Evolutionary conservation across 2,797 vertebrate genomes (phyloP).

Genomic region (Falco columbarius): DNA sequence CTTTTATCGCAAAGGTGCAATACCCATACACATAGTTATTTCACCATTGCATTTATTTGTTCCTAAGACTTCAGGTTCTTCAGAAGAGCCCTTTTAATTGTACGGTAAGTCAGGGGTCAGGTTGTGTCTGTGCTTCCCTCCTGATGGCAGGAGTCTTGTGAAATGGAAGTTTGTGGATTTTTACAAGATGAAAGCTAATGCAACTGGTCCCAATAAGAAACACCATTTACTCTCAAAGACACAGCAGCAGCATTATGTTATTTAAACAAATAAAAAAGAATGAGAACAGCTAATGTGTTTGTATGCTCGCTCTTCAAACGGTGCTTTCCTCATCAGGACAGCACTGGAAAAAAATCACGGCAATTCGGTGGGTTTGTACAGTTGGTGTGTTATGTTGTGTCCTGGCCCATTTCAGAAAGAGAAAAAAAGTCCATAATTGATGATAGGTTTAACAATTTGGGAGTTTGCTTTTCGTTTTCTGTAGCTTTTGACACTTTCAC

Average conservation of each 20-base stretch:
- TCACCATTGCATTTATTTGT: neutral
- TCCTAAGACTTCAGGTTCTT: neutral
- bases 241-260: neutral
- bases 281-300: neutral
- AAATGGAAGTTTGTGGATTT: neutral
- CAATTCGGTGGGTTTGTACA: neutral
- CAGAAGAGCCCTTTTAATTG: neutral
- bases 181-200: neutral
- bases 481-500: neutral
- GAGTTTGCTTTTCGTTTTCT: neutral
- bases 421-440: neutral
- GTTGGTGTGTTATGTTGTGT: neutral
- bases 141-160: neutral
- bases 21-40: neutral
- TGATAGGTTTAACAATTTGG: neutral
- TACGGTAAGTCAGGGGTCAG: neutral
- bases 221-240: neutral
- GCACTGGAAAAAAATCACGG: neutral
- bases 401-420: neutral
- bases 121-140: neutral
- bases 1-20: neutral
- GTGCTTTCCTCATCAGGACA: neutral
- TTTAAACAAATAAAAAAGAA: conserved; percentile 13
- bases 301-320: neutral
- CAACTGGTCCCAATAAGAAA: neutral